Evolutionary conservation across 2,797 vertebrate species (phyloP).

Genomic region (Vespertilio murinus): DNA sequence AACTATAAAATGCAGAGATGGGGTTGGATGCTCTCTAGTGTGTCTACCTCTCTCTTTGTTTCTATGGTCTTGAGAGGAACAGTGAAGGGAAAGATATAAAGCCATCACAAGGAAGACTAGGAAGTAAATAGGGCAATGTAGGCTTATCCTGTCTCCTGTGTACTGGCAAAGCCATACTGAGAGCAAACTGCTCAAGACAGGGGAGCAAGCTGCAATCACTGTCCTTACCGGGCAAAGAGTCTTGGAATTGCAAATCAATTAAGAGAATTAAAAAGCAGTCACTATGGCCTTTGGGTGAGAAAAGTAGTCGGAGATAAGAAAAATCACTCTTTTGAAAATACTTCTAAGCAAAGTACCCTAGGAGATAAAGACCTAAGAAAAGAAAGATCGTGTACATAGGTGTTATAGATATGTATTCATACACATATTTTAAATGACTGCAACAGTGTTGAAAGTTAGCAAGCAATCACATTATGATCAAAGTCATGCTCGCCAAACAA

Average conservation of each 20-base stretch:
- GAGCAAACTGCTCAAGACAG: neutral
- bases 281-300: conserved; percentile 11
- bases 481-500: neutral
- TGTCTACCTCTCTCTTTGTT: neutral
- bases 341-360: neutral
- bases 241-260: conserved; percentile 17
- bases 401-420: neutral
- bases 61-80: neutral
- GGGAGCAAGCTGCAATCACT: neutral
- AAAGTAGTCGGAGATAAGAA: neutral
- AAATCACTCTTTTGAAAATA: conserved; percentile 5
- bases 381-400: neutral
- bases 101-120: neutral
- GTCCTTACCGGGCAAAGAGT: neutral
- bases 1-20: neutral
- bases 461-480: neutral
- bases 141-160: too few species aligned
- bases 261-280: conserved; percentile 7
- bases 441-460: neutral
- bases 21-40: neutral
- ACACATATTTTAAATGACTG: conserved; percentile 5
- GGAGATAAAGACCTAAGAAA: neutral
- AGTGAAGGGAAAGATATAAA: neutral
- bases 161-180: neutral
- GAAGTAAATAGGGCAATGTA: neutral